Conservation (phyloP, 2,113 vertebrate species). For the Silurus asotus region DNA sequence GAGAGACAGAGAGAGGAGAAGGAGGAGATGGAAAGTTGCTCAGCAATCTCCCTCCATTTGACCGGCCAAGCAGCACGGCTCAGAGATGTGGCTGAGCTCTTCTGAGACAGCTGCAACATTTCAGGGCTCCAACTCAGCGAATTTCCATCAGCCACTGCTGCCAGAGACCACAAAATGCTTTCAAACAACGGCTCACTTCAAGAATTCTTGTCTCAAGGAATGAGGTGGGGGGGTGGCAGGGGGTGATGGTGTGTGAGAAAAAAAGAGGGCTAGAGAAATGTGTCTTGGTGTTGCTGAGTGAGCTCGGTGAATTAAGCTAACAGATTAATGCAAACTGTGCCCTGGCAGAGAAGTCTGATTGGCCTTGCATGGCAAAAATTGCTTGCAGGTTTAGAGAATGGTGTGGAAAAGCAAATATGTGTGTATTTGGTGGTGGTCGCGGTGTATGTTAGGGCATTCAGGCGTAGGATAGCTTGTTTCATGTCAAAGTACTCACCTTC, state of each 20-base stretch:
- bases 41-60: slow-evolving; percentile 66
- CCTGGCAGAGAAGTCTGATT: slow-evolving; percentile 82
- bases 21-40: slow-evolving; percentile 68
- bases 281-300: slow-evolving; percentile 76
- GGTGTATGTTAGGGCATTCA: neutral
- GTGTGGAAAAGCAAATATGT: slow-evolving; percentile 23
- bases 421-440: slow-evolving; percentile 15
- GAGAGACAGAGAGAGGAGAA: slow-evolving; percentile 66
- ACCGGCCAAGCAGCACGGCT: slow-evolving; percentile 77
- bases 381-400: slow-evolving; percentile 81
- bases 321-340: slow-evolving; percentile 90
- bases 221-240: neutral
- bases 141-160: slow-evolving; percentile 82
- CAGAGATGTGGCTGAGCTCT: slow-evolving; percentile 72
- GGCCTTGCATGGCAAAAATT: slow-evolving; percentile 78
- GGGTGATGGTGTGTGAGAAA: neutral
- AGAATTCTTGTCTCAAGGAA: slow-evolving; percentile 72
- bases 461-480: slow-evolving; percentile 83
- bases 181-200: slow-evolving; percentile 88
- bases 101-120: slow-evolving; percentile 86
- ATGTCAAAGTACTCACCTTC: slow-evolving; percentile 76
- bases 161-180: slow-evolving; percentile 90
- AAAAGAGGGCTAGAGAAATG: slow-evolving; percentile 55
- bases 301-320: slow-evolving; percentile 76
- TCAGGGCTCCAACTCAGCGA: slow-evolving; percentile 86